These are phyloP conservation scores for Holothuria glaberrima DNA, from an alignment of 35 echinoderm and acorn worm genomes.

Conservation along the genomic window DNA sequence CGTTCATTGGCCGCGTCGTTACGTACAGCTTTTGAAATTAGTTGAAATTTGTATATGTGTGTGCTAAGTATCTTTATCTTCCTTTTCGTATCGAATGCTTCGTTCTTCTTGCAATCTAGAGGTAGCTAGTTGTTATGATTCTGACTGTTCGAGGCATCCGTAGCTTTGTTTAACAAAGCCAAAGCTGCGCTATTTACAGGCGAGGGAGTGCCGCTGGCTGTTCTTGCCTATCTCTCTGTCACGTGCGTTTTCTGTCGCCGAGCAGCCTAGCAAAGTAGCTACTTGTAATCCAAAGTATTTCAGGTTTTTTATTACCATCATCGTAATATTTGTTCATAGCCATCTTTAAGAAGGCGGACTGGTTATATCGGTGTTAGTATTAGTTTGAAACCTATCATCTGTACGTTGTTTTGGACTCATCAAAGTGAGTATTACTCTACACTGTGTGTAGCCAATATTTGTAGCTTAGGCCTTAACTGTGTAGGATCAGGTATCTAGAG, in stretches of 20 bases:
- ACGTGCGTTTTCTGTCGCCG: too few relatives aligned
- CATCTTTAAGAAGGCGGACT: background rate
- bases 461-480: too few relatives aligned
- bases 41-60: background rate
- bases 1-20: constrained; percentile 4
- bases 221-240: background rate
- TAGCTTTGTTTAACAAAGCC: background rate
- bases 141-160: background rate
- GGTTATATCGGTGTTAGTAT: too few relatives aligned
- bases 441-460: too few relatives aligned
- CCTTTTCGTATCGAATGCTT: background rate
- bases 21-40: background rate
- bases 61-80: background rate
- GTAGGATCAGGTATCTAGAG: background rate
- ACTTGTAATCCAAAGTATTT: background rate
- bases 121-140: background rate
- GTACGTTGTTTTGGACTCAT: too few relatives aligned
- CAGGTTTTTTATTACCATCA: background rate
- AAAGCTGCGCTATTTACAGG: background rate
- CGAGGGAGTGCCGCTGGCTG: background rate
- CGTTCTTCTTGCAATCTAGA: constrained; percentile 2
- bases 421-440: too few relatives aligned
- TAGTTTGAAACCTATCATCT: too few relatives aligned
- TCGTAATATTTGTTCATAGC: background rate
- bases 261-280: background rate